phyloP scores from a whole-genome alignment of 2,797 vertebrate genomes.

The Protosalanx chinensis region DNA sequence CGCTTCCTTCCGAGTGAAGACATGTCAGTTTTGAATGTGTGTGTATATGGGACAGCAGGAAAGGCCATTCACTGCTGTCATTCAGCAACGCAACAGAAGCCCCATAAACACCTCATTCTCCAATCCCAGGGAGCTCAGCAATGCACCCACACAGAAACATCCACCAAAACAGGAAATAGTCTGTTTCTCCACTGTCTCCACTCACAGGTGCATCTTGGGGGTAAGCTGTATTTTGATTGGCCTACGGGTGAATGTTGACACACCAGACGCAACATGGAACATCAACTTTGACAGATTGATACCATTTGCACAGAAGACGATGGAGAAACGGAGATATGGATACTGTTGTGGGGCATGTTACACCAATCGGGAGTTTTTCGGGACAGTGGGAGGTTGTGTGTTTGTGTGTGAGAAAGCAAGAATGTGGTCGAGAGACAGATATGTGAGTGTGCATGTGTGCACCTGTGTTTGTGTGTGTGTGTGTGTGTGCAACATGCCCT shows the following conservation, averaged over 20 bases:
- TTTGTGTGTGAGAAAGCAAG: conserved; percentile 21
- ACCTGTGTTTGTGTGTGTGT: conserved; percentile 16
- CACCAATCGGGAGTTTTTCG: no score
- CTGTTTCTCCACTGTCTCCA: not conserved
- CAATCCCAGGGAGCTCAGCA: not conserved
- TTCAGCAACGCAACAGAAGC: conserved; percentile 27
- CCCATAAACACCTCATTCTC: conserved; percentile 32
- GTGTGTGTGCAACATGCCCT: conserved; percentile 11
- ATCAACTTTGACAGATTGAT: no score
- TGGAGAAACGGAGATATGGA: not conserved
- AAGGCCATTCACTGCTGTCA: conserved; percentile 23
- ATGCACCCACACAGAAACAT: not conserved
- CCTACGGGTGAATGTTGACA: not conserved
- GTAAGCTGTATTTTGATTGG: not conserved
- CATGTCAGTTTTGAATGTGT: not conserved
- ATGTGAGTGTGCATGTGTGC: not conserved
- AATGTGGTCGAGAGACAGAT: not conserved
- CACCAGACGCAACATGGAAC: not conserved
- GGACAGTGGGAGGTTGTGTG: not conserved
- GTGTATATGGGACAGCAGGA: conserved; percentile 45
- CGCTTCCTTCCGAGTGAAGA: no score
- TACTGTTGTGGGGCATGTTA: no score
- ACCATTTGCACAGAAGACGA: not conserved
- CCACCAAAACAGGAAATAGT: not conserved
- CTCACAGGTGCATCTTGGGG: not conserved